Evolutionary conservation across 2,113 vertebrate genomes (phyloP).

Genomic region (Bambusicola thoracicus): DNA sequence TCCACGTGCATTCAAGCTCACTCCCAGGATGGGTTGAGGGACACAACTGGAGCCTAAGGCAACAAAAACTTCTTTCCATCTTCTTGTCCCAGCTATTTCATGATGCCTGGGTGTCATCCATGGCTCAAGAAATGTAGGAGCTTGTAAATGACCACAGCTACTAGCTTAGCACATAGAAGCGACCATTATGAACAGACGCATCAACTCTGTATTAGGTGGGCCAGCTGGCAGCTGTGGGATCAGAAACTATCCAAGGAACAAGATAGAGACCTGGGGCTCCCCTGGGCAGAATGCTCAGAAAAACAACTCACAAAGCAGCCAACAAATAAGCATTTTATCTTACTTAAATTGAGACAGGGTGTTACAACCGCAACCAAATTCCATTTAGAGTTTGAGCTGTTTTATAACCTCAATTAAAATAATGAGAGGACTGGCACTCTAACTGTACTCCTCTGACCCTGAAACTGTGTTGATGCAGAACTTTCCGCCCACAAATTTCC

Average conservation of each 20-base stretch:
- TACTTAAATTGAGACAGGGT: not conserved
- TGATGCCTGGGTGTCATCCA: fast-evolving
- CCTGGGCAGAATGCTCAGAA: not conserved
- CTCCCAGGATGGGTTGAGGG: not conserved
- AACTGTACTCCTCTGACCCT: not conserved
- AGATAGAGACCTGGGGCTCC: not conserved
- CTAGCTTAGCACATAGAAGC: not conserved
- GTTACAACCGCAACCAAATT: not conserved
- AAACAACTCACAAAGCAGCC: not conserved
- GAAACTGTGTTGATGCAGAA: not conserved
- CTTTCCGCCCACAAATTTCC: not conserved
- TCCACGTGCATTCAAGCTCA: not conserved
- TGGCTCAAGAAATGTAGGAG: not conserved
- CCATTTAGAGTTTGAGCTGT: not conserved
- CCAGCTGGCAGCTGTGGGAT: not conserved
- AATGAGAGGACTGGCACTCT: not conserved
- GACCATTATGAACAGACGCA: not conserved
- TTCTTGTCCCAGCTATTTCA: not conserved
- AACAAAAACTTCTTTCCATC: not conserved
- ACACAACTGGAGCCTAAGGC: not conserved
- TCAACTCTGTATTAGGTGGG: not conserved
- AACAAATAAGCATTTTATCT: not conserved
- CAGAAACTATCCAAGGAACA: not conserved
- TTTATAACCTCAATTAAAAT: not conserved
- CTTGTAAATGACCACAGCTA: not conserved